Percentiles rank a stretch among this genome's conserved stretches.
phyloP scores from a whole-genome alignment of 2,888 invertebrate species.

The Heliconius charithonia region DNA sequence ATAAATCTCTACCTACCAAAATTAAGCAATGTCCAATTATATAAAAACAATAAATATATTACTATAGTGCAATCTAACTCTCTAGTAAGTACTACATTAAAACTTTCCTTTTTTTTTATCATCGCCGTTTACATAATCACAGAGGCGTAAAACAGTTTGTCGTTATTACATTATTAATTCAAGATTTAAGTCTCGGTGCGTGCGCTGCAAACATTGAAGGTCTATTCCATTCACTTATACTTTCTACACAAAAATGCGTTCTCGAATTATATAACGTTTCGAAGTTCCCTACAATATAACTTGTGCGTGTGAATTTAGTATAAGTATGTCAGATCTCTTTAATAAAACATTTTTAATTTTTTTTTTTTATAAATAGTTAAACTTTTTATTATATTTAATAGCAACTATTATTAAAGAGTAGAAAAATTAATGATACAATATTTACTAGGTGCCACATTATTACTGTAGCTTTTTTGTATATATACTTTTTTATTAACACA shows the following conservation, averaged over 20 bases:
- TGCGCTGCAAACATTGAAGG: slow-evolving; percentile 34
- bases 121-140: slow-evolving; percentile 17
- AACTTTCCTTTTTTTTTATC: slow-evolving; percentile 20
- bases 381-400: neutral
- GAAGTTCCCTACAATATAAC: neutral
- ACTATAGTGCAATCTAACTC: neutral
- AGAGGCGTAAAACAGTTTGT: slow-evolving; percentile 18
- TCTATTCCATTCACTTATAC: slow-evolving; percentile 62
- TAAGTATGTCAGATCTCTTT: neutral
- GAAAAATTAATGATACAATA: neutral
- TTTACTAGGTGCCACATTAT: neutral
- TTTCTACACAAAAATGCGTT: slow-evolving; percentile 77
- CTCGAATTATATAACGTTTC: slow-evolving; percentile 40
- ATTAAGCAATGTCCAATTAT: neutral
- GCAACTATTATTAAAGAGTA: neutral
- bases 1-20: too few relatives aligned
- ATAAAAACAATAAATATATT: neutral
- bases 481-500: neutral
- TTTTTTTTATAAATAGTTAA: neutral
- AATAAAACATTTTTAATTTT: neutral
- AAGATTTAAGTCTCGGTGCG: slow-evolving; percentile 28
- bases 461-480: neutral
- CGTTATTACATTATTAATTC: slow-evolving; percentile 11
- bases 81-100: neutral
- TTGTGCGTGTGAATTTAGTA: slow-evolving; percentile 13